Percentiles rank a stretch among this genome's conserved stretches.
phyloP scores from a whole-genome alignment of 2,113 vertebrate genomes.

The Lampris incognitus region DNA sequence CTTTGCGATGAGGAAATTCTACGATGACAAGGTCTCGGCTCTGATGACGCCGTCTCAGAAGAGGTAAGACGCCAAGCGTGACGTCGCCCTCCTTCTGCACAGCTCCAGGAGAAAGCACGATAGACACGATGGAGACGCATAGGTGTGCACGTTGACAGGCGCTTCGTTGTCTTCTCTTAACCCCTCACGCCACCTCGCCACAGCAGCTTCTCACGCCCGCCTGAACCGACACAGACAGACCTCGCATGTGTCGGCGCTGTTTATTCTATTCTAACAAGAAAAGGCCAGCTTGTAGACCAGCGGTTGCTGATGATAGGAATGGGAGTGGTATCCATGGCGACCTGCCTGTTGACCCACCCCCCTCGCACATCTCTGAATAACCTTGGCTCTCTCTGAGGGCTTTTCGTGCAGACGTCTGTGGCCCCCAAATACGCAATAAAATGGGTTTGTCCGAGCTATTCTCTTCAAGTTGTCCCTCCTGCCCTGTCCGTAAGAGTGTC shows the following conservation, averaged over 20 bases:
- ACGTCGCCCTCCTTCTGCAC: conserved; percentile 41
- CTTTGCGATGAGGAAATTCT: conserved; percentile 99
- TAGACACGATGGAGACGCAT: background rate
- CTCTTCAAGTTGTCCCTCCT: background rate
- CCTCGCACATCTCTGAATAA: conserved; percentile 32
- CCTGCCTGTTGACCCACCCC: conserved; percentile 39
- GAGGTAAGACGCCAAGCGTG: conserved; percentile 82
- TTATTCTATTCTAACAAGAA: conserved; percentile 21
- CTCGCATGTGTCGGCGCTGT: conserved; percentile 7
- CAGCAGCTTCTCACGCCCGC: conserved; percentile 17
- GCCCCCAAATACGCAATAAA: background rate
- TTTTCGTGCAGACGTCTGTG: background rate
- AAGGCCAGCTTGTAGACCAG: background rate
- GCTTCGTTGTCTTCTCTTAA: background rate
- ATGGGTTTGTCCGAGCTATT: background rate
- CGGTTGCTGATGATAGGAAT: conserved; percentile 40
- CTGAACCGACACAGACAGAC: conserved; percentile 32
- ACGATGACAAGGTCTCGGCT: conserved; percentile 95
- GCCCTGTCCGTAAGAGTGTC: conserved; percentile 3
- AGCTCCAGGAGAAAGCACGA: background rate
- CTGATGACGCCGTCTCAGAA: conserved; percentile 97
- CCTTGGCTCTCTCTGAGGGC: conserved; percentile 12
- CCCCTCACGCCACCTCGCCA: conserved; percentile 26
- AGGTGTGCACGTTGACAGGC: background rate
- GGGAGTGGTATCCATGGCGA: conserved; percentile 43